phyloP scores from a whole-genome alignment of 2,797 vertebrate species.

The Gephyroberyx darwinii region DNA sequence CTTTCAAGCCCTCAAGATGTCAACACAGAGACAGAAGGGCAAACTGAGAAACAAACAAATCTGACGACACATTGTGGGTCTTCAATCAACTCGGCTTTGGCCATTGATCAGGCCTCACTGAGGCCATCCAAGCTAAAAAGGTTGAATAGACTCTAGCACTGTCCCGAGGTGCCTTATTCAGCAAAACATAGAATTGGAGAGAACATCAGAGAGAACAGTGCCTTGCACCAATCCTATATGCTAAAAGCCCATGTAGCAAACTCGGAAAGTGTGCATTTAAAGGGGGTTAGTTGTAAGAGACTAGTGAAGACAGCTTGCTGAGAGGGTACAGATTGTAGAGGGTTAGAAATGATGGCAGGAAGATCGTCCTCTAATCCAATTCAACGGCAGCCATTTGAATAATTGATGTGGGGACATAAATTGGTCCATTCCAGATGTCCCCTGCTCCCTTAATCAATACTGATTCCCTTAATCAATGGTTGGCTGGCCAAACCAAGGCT shows the following conservation, averaged over 20 bases:
- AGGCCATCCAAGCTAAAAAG: constrained; percentile 3
- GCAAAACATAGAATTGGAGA: constrained; percentile 20
- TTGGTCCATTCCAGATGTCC: constrained; percentile 79
- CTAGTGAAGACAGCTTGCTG: constrained; percentile 64
- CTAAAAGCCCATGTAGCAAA: constrained; percentile 24
- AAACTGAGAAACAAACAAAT: constrained; percentile 67
- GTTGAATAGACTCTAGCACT: constrained; percentile 11
- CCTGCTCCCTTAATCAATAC: constrained; percentile 80
- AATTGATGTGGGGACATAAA: constrained; percentile 78
- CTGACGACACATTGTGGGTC: constrained; percentile 58
- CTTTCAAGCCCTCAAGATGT: constrained; percentile 67
- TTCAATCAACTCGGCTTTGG: constrained; percentile 27
- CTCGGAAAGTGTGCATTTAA: constrained; percentile 56
- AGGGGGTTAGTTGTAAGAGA: constrained; percentile 39
- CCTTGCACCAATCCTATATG: constrained; percentile 17
- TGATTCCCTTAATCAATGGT: constrained; percentile 79
- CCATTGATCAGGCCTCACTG: constrained; percentile 18
- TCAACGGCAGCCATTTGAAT: constrained; percentile 74
- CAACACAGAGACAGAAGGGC: constrained; percentile 65
- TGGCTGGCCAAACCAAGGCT: constrained; percentile 64
- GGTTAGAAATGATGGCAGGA: constrained; percentile 57
- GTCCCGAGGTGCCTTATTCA: constrained; percentile 14
- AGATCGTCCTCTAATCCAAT: constrained; percentile 76
- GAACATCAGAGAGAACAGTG: background rate
- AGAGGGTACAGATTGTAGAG: constrained; percentile 63